Evolutionary conservation across 2,113 vertebrate genomes (phyloP).

Genomic region (Ardeotis arabs): DNA sequence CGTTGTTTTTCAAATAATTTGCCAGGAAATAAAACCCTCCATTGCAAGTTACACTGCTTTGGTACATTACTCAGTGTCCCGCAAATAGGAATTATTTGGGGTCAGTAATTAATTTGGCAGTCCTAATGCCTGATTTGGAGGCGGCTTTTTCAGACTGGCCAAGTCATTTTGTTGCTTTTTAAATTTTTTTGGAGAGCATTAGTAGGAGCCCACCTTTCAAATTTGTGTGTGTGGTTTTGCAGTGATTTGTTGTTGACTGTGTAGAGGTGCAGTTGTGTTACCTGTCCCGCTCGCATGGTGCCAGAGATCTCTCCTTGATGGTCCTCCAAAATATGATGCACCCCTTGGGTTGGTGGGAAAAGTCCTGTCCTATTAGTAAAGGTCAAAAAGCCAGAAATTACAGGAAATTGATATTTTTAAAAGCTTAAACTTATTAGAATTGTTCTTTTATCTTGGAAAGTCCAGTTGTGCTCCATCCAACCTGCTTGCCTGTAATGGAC

Average conservation of each 20-base stretch:
- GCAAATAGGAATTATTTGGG: constrained; percentile 11
- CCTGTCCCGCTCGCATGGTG: accelerated
- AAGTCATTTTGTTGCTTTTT: background rate
- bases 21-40: background rate
- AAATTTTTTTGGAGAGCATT: background rate
- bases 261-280: background rate
- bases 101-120: background rate
- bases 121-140: background rate
- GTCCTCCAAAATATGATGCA: background rate
- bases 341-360: background rate
- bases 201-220: background rate
- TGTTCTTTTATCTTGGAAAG: background rate
- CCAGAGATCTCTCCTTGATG: background rate
- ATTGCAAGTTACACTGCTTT: background rate
- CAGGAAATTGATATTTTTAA: background rate
- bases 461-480: background rate
- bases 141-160: background rate
- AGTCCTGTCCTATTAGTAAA: background rate
- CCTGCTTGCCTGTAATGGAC: background rate
- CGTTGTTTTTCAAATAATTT: background rate
- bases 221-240: accelerated
- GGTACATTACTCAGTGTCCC: background rate
- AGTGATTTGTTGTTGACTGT: background rate
- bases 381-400: background rate
- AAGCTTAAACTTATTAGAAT: background rate